Conservation (phyloP, 1,140 invertebrate genomes). For the Metaphire vulgaris region DNA sequence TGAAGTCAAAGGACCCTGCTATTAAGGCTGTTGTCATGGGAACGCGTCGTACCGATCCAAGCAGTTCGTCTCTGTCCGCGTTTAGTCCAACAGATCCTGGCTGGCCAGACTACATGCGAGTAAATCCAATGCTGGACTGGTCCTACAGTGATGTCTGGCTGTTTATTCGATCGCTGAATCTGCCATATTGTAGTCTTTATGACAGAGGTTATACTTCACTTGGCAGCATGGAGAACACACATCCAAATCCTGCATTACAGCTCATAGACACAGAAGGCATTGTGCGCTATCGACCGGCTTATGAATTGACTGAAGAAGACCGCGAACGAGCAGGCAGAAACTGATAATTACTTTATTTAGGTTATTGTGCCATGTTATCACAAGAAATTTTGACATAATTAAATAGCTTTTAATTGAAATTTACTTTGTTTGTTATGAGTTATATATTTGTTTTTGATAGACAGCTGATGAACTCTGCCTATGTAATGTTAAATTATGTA, state of each 20-base stretch:
- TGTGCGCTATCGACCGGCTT: slow-evolving; percentile 69
- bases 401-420: no score
- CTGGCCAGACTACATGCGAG: slow-evolving; percentile 80
- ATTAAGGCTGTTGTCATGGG: slow-evolving; percentile 83
- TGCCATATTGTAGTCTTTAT: slow-evolving; percentile 84
- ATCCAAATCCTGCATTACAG: slow-evolving; percentile 67
- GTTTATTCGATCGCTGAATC: slow-evolving; percentile 66
- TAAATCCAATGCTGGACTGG: slow-evolving; percentile 85
- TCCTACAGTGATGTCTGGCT: slow-evolving; percentile 80
- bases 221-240: slow-evolving; percentile 69
- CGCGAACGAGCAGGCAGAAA: slow-evolving; percentile 67
- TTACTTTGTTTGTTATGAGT: no score
- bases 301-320: slow-evolving; percentile 62
- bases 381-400: no score
- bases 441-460: no score
- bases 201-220: slow-evolving; percentile 84
- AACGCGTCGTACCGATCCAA: slow-evolving; percentile 74
- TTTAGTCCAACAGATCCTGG: slow-evolving; percentile 69
- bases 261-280: slow-evolving; percentile 52
- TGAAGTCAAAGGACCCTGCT: slow-evolving; percentile 60
- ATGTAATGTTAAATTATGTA: no score
- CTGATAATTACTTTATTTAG: no score
- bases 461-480: no score
- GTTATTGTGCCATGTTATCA: no score
- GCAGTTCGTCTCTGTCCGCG: slow-evolving; percentile 52